phyloP scores from a whole-genome alignment of 1,140 invertebrate genomes.

The Drosophila insularis region DNA sequence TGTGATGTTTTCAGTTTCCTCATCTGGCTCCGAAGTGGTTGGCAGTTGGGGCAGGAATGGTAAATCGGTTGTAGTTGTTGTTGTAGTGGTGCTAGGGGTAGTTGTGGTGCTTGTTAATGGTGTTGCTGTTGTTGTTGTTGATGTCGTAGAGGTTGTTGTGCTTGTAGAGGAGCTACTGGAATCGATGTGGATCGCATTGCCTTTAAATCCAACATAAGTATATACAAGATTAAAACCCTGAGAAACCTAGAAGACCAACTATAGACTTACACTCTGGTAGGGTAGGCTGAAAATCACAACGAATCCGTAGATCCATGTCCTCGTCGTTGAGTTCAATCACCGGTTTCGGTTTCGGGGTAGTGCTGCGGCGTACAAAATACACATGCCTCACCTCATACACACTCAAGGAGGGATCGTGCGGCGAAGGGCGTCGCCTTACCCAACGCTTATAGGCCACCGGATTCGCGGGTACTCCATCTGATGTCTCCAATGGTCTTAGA shows the following conservation, averaged over 20 bases:
- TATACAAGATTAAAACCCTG: neutral
- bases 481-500: neutral
- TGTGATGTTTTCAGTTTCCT: neutral
- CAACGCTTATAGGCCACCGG: constrained; percentile 28
- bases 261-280: constrained; percentile 44
- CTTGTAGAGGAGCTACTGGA: constrained; percentile 5
- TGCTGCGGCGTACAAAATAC: constrained; percentile 31
- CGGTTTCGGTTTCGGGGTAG: constrained; percentile 4
- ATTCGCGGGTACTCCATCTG: constrained; percentile 12
- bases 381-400: constrained; percentile 52
- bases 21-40: neutral
- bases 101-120: neutral
- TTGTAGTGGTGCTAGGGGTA: constrained; percentile 19
- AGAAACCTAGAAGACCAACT: too few species aligned
- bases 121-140: constrained; percentile 7
- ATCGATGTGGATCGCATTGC: neutral
- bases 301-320: constrained; percentile 33
- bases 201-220: neutral
- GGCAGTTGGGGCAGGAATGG: constrained; percentile 14
- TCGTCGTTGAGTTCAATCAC: constrained; percentile 12
- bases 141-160: constrained; percentile 14
- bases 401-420: constrained; percentile 25
- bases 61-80: constrained; percentile 28
- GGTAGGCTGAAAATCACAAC: constrained; percentile 52
- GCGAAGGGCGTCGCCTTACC: constrained; percentile 18